phyloP scores from a whole-genome alignment of 2,113 vertebrate genomes.

The Tetrax tetrax region DNA sequence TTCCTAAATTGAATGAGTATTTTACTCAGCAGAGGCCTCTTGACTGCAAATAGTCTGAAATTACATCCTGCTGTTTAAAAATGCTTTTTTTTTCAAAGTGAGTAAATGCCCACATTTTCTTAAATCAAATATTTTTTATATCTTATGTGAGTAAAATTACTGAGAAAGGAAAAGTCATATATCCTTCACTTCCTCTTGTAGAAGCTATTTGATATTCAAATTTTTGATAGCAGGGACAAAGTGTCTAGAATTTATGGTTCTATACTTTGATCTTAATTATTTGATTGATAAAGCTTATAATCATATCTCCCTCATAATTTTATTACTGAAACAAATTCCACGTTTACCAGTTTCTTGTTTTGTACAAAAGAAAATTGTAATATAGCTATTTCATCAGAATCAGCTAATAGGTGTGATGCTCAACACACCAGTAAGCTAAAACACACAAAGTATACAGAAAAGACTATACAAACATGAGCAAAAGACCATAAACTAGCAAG shows the following conservation, averaged over 20 bases:
- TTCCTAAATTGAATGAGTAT: slow-evolving; percentile 75
- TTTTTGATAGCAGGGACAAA: not conserved
- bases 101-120: slow-evolving; percentile 20
- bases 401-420: not conserved
- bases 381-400: not conserved
- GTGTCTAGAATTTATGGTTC: not conserved
- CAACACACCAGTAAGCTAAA: not conserved
- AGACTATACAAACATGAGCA: not conserved
- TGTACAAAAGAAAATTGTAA: not conserved
- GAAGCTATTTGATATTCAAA: not conserved
- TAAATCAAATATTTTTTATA: slow-evolving; percentile 40
- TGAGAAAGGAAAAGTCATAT: not conserved
- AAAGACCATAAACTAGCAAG: not conserved
- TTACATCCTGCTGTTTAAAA: slow-evolving; percentile 73
- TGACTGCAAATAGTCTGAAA: slow-evolving; percentile 75
- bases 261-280: not conserved
- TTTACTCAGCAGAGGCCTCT: slow-evolving; percentile 78
- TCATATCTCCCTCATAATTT: not conserved
- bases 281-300: not conserved
- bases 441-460: not conserved
- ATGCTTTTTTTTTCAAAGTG: slow-evolving; percentile 19
- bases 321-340: not conserved
- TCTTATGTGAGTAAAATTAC: not conserved
- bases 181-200: not conserved
- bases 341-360: not conserved